Percentiles rank a stretch among this genome's conserved stretches.
Conservation (phyloP, 2,888 invertebrate genomes). For the Tanytarsus gracilentus region DNA sequence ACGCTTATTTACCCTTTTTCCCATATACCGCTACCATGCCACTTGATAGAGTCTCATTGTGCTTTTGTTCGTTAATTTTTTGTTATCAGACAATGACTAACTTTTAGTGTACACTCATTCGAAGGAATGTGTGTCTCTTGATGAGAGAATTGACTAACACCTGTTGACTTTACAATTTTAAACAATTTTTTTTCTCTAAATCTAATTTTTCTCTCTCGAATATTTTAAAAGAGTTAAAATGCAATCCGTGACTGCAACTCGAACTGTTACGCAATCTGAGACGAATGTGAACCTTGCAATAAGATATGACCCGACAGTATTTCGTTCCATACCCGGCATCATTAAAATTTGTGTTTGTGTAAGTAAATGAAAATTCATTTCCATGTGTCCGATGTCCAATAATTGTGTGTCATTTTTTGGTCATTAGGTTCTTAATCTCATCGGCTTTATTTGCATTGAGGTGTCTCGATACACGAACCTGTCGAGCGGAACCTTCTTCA, state of each 20-base stretch:
- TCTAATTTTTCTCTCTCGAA: too few species aligned
- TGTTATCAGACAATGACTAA: too few species aligned
- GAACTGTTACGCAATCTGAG: conserved; percentile 57
- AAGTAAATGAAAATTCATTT: conserved; percentile 40
- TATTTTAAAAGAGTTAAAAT: too few species aligned
- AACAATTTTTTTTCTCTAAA: neutral
- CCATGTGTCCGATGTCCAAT: neutral
- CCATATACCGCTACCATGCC: too few species aligned
- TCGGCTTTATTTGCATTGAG: conserved; percentile 76
- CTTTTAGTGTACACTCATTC: too few species aligned
- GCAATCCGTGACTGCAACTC: conserved; percentile 47
- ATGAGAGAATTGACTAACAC: too few species aligned
- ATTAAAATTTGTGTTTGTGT: conserved; percentile 70
- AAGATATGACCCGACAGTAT: conserved; percentile 63
- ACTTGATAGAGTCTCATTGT: too few species aligned
- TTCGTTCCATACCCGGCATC: conserved; percentile 63
- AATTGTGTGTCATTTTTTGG: neutral
- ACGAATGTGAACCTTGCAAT: conserved; percentile 65
- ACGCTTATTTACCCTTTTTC: too few species aligned
- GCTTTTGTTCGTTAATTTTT: too few species aligned
- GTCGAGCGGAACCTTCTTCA: conserved; percentile 62
- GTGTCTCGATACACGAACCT: conserved; percentile 47
- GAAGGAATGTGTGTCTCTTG: too few species aligned
- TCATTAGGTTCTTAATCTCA: conserved; percentile 53
- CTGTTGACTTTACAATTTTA: neutral